A percentile compares a stretch with the other conserved stretches of the same genome.
Evolutionary conservation across 2,797 vertebrate species (phyloP).

Genomic region (Diplodus sargus): DNA sequence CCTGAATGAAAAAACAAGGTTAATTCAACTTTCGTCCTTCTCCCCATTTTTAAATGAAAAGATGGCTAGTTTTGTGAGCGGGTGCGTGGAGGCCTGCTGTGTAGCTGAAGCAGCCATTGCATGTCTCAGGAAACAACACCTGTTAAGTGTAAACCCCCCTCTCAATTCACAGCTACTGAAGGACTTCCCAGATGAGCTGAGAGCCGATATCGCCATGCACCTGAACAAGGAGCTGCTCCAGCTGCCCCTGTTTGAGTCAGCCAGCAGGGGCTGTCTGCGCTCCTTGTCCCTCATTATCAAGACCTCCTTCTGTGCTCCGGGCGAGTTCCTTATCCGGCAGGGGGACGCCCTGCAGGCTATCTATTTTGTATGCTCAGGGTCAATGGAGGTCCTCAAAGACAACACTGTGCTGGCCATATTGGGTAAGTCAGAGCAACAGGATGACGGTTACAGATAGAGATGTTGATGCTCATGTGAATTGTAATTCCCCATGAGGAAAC

Average conservation of each 20-base stretch:
- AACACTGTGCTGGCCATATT: slow-evolving; percentile 95
- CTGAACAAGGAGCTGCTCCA: slow-evolving; percentile 97
- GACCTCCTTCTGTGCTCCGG: slow-evolving; percentile 96
- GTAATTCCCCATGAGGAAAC: background rate
- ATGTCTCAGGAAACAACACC: background rate
- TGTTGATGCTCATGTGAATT: background rate
- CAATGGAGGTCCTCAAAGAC: slow-evolving; percentile 97
- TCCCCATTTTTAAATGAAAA: background rate
- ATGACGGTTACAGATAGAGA: background rate
- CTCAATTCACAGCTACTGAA: slow-evolving; percentile 88
- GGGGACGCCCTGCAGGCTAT: slow-evolving; percentile 96
- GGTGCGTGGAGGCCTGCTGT: background rate
- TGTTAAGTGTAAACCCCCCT: background rate
- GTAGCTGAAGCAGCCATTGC: background rate
- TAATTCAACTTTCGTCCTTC: background rate
- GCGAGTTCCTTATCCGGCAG: slow-evolving; percentile 95
- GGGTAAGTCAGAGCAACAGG: slow-evolving; percentile 76
- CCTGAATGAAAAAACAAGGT: background rate
- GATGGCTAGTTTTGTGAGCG: background rate
- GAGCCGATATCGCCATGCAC: slow-evolving; percentile 97
- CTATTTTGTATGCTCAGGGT: slow-evolving; percentile 97
- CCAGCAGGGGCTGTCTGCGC: slow-evolving; percentile 95
- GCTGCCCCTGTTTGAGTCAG: slow-evolving; percentile 93
- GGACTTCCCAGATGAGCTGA: slow-evolving; percentile 95
- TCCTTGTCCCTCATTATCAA: slow-evolving; percentile 96